Base-by-base conservation (phyloP, 2,888 invertebrate genomes). In the Galerucella pusilla region DNA sequence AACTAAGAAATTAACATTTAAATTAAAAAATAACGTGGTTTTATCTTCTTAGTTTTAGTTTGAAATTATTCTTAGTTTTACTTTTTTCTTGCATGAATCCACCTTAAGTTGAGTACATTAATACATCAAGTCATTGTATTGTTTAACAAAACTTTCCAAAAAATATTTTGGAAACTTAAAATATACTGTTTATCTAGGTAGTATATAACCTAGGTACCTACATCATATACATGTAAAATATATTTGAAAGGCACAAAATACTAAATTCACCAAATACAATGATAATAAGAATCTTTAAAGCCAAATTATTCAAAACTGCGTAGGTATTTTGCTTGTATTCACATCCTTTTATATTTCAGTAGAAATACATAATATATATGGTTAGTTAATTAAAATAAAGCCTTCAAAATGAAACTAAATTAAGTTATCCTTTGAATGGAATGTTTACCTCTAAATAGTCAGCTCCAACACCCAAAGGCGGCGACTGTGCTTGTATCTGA, bases 391-490 rank as follows among this genome's bases (percentile, higher is more conserved):
- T 7, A 7, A 42, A 42, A 42, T 42, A 42, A 7, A 42, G 1
- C 6, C 7, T 42, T 7, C 0, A 42, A 42, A 42, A 42, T 7
- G 9, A 42, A 42, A 42, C 35, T 9, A 42, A 9, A 35, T 5
- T 35, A 35, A 35, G 35, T 35, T 42, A 35, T 35, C 20, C 1
- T 57, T 12, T 20, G 0, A 3, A 20, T 57, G n/a, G 20, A 57
- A 57, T 57, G 6, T 57, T 16, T 84, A 88, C 88, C 88, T 88
- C 87, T 52, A 88, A 78, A 80, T 84, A 87, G 65, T 87, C 87
- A 25, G 87, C 87, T 71, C 87, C 86, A 28, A 85, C 82, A 16
- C 86, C 87, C 69, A 85, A 84, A 66, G 84, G 84, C 10, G 87
- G 86, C 79, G 86, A 85, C 76, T 85, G 83, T 77, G 85, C 84